Percentiles rank a stretch among this genome's conserved stretches.
These are phyloP conservation scores for Eupeodes corollae DNA, from an alignment of 1,140 invertebrate species.

Conservation along the genomic window DNA sequence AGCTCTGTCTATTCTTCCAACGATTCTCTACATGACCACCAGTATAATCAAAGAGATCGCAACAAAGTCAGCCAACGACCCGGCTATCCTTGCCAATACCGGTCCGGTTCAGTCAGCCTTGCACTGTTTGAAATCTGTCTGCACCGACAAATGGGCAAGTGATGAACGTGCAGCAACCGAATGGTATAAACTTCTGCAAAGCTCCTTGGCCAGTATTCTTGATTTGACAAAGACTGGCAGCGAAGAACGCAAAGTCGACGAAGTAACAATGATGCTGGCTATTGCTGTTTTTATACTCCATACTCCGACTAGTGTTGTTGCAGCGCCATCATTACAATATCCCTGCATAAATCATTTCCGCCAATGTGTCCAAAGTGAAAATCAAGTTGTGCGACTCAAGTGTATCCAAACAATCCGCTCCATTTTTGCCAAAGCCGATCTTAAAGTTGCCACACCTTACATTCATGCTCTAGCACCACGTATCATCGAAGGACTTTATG, in stretches of 20 bases:
- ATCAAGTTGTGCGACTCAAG: constrained; percentile 55
- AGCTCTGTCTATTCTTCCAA: constrained; percentile 77
- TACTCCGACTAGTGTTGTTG: constrained; percentile 61
- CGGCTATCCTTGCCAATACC: constrained; percentile 44
- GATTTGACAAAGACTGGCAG: constrained; percentile 76
- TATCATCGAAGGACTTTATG: constrained; percentile 58
- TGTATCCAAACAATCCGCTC: constrained; percentile 66
- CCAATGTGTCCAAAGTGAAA: constrained; percentile 65
- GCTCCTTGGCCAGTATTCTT: constrained; percentile 75
- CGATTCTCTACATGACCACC: constrained; percentile 81
- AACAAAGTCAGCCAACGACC: constrained; percentile 46
- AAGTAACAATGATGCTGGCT: constrained; percentile 71
- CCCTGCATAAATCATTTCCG: constrained; percentile 89
- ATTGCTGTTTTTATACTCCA: constrained; percentile 80
- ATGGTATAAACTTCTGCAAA: constrained; percentile 73
- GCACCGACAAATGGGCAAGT: constrained; percentile 50
- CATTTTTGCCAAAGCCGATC: constrained; percentile 60
- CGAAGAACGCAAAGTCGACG: constrained; percentile 68
- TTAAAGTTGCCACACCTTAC: constrained; percentile 58
- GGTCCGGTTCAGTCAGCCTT: constrained; percentile 53
- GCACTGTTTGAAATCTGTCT: constrained; percentile 56
- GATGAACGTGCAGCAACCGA: constrained; percentile 44
- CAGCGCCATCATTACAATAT: constrained; percentile 71
- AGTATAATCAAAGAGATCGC: constrained; percentile 77
- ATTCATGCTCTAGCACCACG: constrained; percentile 70